Evolutionary conservation across 2,888 invertebrate species (phyloP).

Genomic region (Cheilosia impressa): DNA sequence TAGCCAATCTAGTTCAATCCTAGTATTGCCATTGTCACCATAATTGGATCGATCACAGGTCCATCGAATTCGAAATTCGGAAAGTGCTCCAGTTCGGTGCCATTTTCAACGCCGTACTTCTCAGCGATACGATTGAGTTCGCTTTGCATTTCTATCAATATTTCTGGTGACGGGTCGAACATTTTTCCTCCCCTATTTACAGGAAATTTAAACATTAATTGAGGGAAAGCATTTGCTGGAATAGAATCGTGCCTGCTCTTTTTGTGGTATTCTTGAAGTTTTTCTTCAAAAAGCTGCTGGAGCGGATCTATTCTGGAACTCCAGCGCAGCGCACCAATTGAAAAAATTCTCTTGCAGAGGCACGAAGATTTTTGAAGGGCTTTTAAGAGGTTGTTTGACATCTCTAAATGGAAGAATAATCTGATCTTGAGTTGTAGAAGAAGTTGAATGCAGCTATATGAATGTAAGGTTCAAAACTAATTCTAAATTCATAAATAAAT

Average conservation of each 20-base stretch:
- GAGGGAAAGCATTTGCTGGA: no score
- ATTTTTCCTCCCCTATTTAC: conserved; percentile 26
- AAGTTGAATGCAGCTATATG: no score
- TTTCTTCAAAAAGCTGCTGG: conserved; percentile 12
- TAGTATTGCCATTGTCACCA: neutral
- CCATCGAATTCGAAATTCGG: conserved; percentile 19
- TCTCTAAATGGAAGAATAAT: neutral
- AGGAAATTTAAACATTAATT: neutral
- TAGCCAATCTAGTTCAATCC: no score
- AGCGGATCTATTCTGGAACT: neutral
- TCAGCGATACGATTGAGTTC: neutral
- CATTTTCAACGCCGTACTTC: conserved; percentile 12
- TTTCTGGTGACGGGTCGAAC: conserved; percentile 30
- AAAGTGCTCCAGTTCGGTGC: conserved; percentile 8
- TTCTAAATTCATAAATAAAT: no score
- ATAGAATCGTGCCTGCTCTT: conserved; percentile 15
- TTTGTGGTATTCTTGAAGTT: conserved; percentile 18
- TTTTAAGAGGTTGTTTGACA: neutral
- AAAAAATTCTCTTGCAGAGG: neutral
- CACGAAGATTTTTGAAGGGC: neutral
- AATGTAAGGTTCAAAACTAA: no score
- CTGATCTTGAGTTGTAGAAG: no score
- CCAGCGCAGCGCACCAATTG: neutral
- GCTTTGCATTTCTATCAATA: conserved; percentile 3
- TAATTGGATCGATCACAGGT: conserved; percentile 29